Evolutionary conservation across 2,113 vertebrate species (phyloP).

Genomic region (Naja naja): DNA sequence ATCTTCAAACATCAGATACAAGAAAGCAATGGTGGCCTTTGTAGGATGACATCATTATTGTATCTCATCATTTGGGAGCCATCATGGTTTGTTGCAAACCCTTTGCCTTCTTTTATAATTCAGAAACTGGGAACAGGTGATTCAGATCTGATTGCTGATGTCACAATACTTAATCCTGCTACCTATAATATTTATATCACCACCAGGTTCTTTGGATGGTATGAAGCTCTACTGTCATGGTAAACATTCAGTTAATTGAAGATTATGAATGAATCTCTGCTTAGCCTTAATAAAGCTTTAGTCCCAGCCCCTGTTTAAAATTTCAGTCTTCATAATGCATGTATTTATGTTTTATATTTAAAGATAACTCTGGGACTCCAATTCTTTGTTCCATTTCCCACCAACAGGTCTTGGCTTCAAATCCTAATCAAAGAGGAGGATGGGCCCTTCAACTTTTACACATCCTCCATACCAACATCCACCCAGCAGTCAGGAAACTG

Average conservation of each 20-base stretch:
- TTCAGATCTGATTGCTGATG: not conserved
- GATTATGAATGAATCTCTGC: not conserved
- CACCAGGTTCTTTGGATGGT: not conserved
- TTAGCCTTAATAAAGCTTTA: not conserved
- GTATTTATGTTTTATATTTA: not conserved
- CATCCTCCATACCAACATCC: not conserved
- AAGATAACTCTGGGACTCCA: not conserved
- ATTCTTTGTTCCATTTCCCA: not conserved
- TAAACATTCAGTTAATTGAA: not conserved
- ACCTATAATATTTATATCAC: not conserved
- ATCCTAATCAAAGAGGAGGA: not conserved
- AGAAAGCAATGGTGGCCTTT: not conserved
- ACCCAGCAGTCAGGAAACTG: not conserved
- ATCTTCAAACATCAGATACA: not conserved
- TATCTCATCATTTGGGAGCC: not conserved
- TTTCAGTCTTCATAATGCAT: not conserved
- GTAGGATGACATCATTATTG: not conserved
- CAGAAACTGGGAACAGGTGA: not conserved
- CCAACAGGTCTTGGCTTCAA: not conserved
- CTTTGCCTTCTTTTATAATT: not conserved
- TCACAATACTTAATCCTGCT: not conserved
- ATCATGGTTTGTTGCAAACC: not conserved
- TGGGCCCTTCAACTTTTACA: slow-evolving; percentile 14
- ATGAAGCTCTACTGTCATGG: not conserved
- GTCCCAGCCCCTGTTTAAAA: not conserved